Evolutionary conservation across 2,113 vertebrate species (phyloP), one percentile per base, ranked within the genome.

Genomic region (Petromus typicus): DNA sequence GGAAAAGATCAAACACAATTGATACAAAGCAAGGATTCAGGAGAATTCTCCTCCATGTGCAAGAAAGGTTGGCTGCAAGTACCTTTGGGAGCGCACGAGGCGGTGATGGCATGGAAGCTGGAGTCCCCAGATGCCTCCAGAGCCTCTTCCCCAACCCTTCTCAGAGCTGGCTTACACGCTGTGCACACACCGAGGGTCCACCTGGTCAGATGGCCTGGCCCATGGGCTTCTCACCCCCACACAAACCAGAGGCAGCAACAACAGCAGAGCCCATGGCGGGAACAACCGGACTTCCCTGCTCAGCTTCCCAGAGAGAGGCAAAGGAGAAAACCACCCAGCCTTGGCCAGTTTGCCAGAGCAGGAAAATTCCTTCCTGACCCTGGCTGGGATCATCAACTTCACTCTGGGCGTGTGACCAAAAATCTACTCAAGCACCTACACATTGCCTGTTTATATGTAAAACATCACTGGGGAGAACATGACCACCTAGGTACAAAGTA

Each of bases 301-400:
- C 92, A 95, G 78, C 84, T 88, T 93, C 85, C 90, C 88, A 81
- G 92, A 95, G 71, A 83, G 66, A 92, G 84, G 43, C 56, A 69
- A 96, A 69, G 97, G 86, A 34, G 71, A 69, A 91, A 97, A 79
- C 75, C 71, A 95, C 84, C 64, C 94, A 96, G 88, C 91, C 96
- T 85, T 76, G 87, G 95, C 93, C 96, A 93, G 88, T 92, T 88
- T 92, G 59, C 81, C 54, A 87, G 97, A 83, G 81, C 61, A 97
- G 96, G 93, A 97, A 96, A 97, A 97, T 98, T 97, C 96, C 95
- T 97, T 86, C 87, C 94, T 89, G 84, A 96, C 93, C 91, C 79
- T 61, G 75, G 51, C 34, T 9, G 86, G 89, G 91, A 95, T 93
- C 96, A 85, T 71, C 95, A 79, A 89, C 95, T 92, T 86, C 54